Evolutionary conservation across 2,797 vertebrate genomes (phyloP).

Genomic region (Tapera naevia): DNA sequence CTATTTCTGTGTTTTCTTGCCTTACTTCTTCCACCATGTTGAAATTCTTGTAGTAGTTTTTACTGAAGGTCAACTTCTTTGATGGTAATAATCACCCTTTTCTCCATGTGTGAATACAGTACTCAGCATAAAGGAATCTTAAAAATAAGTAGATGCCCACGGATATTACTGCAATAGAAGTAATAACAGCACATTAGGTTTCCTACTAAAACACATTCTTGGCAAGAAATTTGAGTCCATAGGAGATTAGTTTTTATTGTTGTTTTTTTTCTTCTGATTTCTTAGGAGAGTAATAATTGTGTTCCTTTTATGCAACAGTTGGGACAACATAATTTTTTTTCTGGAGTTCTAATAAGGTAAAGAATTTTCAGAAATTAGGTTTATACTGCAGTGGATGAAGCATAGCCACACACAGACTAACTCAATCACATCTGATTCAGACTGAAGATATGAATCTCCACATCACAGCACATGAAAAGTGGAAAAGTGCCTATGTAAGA

Average conservation of each 20-base stretch:
- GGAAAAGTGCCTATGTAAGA: neutral
- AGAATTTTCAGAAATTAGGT: neutral
- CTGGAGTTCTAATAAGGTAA: neutral
- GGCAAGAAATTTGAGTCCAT: neutral
- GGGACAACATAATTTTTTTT: neutral
- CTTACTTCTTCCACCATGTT: neutral
- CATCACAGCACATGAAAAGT: neutral
- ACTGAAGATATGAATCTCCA: accelerated
- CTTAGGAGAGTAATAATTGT: neutral
- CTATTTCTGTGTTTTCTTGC: neutral
- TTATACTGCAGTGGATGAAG: neutral
- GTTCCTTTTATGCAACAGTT: neutral
- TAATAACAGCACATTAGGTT: neutral
- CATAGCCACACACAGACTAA: neutral
- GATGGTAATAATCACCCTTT: neutral
- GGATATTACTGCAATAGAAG: neutral
- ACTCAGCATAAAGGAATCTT: neutral
- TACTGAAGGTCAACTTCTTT: neutral
- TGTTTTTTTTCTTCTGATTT: neutral
- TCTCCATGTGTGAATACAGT: neutral
- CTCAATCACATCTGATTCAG: neutral
- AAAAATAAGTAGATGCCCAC: neutral
- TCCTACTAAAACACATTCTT: neutral
- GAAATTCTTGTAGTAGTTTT: neutral
- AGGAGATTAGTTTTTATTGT: neutral